A percentile compares a stretch with the other conserved stretches of the same genome.
phyloP scores from a whole-genome alignment of 37 sponge, comb jelly and placozoan species.

The Oopsacas minuta region DNA sequence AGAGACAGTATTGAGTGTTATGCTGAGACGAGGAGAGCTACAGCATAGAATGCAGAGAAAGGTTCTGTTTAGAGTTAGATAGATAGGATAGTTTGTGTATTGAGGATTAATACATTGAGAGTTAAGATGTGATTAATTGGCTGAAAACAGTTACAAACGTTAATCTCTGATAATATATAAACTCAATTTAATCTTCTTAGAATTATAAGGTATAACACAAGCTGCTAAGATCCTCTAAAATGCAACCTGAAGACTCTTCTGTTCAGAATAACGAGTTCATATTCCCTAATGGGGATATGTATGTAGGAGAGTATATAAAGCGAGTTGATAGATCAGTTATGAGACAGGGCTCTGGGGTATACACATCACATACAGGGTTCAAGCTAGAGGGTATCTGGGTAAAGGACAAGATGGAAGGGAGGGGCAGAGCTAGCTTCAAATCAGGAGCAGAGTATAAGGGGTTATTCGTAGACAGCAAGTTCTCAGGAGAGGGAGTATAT shows the following conservation, averaged over 20 bases:
- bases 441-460: not conserved
- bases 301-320: not conserved
- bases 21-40: constrained; percentile 92
- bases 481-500: not conserved
- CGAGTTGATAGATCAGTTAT: not conserved
- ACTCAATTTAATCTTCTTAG: no score
- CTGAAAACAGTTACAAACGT: no score
- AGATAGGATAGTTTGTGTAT: no score
- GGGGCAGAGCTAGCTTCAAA: not conserved
- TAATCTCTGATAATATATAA: no score
- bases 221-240: not conserved
- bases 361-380: not conserved
- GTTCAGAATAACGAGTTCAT: not conserved
- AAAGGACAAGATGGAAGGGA: not conserved
- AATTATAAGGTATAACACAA: no score
- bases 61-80: constrained; percentile 83
- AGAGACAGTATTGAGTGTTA: constrained; percentile 65
- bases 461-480: not conserved
- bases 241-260: not conserved
- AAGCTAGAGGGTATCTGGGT: not conserved
- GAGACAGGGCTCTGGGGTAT: not conserved
- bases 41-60: constrained; percentile 98
- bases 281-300: not conserved
- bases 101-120: no score
- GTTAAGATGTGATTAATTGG: no score